Base-by-base conservation (phyloP, 2,888 invertebrate genomes). In the Pherbina coryleti region DNA sequence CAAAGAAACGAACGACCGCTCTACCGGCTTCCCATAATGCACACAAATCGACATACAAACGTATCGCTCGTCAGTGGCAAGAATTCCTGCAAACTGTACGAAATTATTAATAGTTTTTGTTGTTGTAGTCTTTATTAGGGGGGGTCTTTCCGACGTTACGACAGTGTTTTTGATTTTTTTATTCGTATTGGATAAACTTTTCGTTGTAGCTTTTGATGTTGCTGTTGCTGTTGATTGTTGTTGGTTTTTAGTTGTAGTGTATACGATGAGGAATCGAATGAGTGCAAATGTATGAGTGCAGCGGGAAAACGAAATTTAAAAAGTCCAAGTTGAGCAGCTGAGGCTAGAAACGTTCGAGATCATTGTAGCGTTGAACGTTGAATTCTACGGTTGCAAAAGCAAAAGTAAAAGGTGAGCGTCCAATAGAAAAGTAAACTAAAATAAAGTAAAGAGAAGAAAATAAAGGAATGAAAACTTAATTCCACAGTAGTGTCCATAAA, bases 351-450 rank as follows among this genome's bases (percentile, higher is more conserved):
- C 85, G 84, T 85, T 86, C 86, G 83, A 85, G 87, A 88, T 89
- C 89, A 89, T 89, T 89, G 88, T 89, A 87, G 84, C 88, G 89
- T 89, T 88, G 88, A 86, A 88, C 89, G 90, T 89, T 89, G 89
- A 88, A 88, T 89, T 88, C 87, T 88, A 85, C 89, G 89, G 89
- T 89, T 88, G 89, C 87, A 85, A 88, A n/a, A n/a, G n/a, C n/a
- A n/a, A n/a, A n/a, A n/a, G n/a, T n/a, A n/a, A n/a, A 84, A 87
- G 86, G 86, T 86, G 85, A 86, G 84, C 84, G 79, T 83, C 84
- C 82, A 80, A 82, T 81, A 71, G 67, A 81, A 77, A 66, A 28
- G 37, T n/a, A 76, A 75, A 75, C 74, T 55, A 51, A 53, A 71
- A 73, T 66, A 79, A 55, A n/a, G n/a, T n/a, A n/a, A n/a, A n/a